phyloP scores from a whole-genome alignment of 2,888 invertebrate genomes.

The Pachymerium ferrugineum region DNA sequence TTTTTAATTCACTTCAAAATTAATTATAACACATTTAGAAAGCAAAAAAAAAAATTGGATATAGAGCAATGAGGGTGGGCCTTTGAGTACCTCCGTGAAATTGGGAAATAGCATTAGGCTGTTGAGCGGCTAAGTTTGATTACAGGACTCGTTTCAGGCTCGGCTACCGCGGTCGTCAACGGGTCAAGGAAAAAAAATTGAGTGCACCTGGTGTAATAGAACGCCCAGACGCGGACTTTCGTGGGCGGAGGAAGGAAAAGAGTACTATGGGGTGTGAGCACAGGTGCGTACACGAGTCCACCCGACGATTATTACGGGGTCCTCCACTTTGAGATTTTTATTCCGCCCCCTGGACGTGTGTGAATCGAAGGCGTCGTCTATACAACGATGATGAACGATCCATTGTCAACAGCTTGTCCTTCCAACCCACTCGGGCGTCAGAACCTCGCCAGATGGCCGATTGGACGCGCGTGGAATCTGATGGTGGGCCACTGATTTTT shows the following conservation, averaged over 20 bases:
- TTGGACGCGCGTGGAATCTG: conserved; percentile 20
- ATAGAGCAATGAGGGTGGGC: too few relatives aligned
- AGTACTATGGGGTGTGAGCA: conserved; percentile 12
- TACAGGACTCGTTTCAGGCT: conserved; percentile 3
- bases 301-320: not conserved
- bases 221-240: not conserved
- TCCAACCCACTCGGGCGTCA: conserved; percentile 4
- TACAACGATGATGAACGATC: conserved; percentile 22
- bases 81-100: not conserved
- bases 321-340: not conserved
- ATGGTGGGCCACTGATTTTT: not conserved
- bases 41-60: too few relatives aligned
- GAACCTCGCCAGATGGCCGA: conserved; percentile 29
- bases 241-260: conserved; percentile 2
- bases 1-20: too few relatives aligned
- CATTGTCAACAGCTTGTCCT: conserved; percentile 26
- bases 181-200: conserved; percentile 7
- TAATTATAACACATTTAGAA: too few relatives aligned
- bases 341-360: not conserved
- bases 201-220: conserved; percentile 3
- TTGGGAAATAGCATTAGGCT: not conserved
- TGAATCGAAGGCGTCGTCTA: conserved; percentile 13
- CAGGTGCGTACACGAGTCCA: not conserved
- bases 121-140: conserved; percentile 1
- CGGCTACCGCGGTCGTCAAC: conserved; percentile 4